Evolutionary conservation across 2,888 invertebrate genomes (phyloP), one percentile per base, ranked within the genome.

Genomic region (Napeogenes sylphis): DNA sequence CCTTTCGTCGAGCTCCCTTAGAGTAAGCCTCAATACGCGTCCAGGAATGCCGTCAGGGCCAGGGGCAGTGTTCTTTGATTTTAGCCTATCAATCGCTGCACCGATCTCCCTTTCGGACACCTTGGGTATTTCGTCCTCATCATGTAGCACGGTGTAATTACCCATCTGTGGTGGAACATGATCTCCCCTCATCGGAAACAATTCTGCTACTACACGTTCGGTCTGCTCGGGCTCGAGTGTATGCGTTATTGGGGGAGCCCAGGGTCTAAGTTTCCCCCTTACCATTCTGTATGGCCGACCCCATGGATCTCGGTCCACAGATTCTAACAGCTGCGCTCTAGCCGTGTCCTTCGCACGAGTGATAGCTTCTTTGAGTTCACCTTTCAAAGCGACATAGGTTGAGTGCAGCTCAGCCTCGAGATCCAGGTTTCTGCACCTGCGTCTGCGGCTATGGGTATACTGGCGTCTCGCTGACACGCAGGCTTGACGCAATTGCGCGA

Each of bases 191-290:
- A 4, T 4, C 3, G 35, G 35, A 35, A 35, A 35, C 35, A 35
- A 35, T 35, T 4, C 32, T 10, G n/a, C 46, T 4, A 60, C 46
- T 10, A 63, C 59, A n/a, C 8, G 45, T 30, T 38, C 32, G 5
- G 60, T 5, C 4, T 60, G 13, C 6, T 35, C 46, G 5, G 63
- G 56, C n/a, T 61, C 63, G 0, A 68, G 32, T 2, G 64, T 70
- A 33, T 62, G 64, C 35, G 66, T 68, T n/a, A 67, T 13, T 0
- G 70, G 64, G 13, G 67, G 68, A 10, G 65, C 55, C 63, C 66
- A 66, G 3, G 66, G 63, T 5, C 65, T 42, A 1, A 70, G 55
- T 46, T 70, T 68, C 2, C 58, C 66, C 54, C 67, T 21, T 2
- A 68, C 66, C 30, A 63, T 46, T 12, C 56, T 57, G 38, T 68